Evolutionary conservation across 2,113 vertebrate genomes (phyloP), one percentile per base, ranked within the genome.

Genomic region (Nycticebus coucang): DNA sequence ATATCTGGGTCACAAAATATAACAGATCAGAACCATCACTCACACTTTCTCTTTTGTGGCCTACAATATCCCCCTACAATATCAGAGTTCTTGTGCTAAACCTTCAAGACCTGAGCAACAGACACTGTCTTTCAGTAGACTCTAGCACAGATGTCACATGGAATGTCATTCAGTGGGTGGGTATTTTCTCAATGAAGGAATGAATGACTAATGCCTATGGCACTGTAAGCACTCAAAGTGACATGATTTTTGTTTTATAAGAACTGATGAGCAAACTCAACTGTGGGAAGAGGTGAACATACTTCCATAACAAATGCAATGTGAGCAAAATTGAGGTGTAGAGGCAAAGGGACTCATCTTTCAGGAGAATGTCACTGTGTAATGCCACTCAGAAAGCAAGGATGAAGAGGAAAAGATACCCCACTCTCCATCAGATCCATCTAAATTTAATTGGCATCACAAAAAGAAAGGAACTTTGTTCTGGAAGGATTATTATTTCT

Each of bases 141-240:
- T 59, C 28, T 71, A 74, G 28, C 53, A 89, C 17, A 35, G 7
- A 50, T 50, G 10, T 55, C 55, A 55, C 13, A 69, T 62, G 59
- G 4, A 33, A n/a, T 2, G 2, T 26, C 79, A 57, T 53, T 50
- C 22, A 83, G 19, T 30, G 17, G 72, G 35, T 33, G 33, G 35
- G 72, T 97, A 37, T 30, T 68, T 95, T 94, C 30, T 55, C 22
- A 95, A 85, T 57, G 83, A 93, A 96, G 26, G 37, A 78, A 87
- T 72, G 45, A 37, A 68, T 59, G 59, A 81, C 77, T 59, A 45
- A 69, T 26, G 79, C 26, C 7, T 4, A 24, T 13, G 33, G 5
- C 69, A 86, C 45, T 35, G n/a, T 71, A 57, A 92, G 10, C 28
- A 22, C 59, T 83, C 59, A 86, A 57, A 91, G 33, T 12, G 18